Conservation (phyloP, 2,888 invertebrate genomes). For the Pachymerium ferrugineum region DNA sequence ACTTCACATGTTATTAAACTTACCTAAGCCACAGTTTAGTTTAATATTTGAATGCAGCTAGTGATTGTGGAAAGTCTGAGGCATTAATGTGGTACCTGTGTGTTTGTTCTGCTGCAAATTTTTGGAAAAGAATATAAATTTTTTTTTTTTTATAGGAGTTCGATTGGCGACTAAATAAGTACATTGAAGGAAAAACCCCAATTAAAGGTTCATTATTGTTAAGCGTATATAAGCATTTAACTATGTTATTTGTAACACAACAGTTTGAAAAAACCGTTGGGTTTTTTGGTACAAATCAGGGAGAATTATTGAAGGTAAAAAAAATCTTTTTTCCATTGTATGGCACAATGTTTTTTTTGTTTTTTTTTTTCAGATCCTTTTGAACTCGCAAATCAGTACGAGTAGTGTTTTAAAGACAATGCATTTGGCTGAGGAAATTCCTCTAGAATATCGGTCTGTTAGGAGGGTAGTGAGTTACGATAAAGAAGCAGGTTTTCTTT, state of each 20-base stretch:
- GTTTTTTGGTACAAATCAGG: slow-evolving; percentile 37
- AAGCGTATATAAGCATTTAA: slow-evolving; percentile 35
- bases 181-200: slow-evolving; percentile 37
- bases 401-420: not conserved
- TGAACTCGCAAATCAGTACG: not conserved
- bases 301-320: slow-evolving; percentile 39
- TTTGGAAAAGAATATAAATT: not conserved
- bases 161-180: slow-evolving; percentile 38
- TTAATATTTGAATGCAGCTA: too few species aligned
- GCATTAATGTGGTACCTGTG: too few species aligned
- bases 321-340: not conserved
- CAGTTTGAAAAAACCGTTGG: slow-evolving; percentile 37
- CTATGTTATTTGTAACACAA: slow-evolving; percentile 38
- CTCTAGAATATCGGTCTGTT: slow-evolving; percentile 31
- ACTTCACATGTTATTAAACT: too few species aligned
- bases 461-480: too few species aligned
- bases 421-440: slow-evolving; percentile 16
- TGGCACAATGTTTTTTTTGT: not conserved
- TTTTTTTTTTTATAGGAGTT: slow-evolving; percentile 38
- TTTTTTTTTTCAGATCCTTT: not conserved
- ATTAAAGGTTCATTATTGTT: slow-evolving; percentile 37
- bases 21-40: too few species aligned
- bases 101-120: too few species aligned
- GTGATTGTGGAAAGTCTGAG: too few species aligned
- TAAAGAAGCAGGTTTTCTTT: too few species aligned